These are phyloP conservation scores for Apis dorsata DNA, from an alignment of 1,140 invertebrate species.

Conservation along the genomic window DNA sequence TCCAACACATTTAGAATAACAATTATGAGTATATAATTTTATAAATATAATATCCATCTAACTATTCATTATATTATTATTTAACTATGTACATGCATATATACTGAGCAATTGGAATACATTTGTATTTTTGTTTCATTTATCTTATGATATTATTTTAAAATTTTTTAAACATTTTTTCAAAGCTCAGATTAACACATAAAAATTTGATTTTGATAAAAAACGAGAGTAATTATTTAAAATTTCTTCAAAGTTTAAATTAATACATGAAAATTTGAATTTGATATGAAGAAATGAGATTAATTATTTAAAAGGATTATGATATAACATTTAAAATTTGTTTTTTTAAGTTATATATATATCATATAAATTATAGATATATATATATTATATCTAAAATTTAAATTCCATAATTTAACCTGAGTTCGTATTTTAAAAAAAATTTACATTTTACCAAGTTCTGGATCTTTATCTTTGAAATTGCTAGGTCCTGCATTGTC, in stretches of 20 bases:
- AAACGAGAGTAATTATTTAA: no score
- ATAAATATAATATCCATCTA: slow-evolving; percentile 32
- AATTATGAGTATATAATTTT: slow-evolving; percentile 14
- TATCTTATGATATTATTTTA: no score
- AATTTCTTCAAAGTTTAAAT: neutral
- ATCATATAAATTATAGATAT: neutral
- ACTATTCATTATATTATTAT: neutral
- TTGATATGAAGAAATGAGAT: neutral
- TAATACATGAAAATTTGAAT: neutral
- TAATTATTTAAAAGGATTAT: neutral
- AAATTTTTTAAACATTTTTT: neutral
- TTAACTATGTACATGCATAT: slow-evolving; percentile 30
- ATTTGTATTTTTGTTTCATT: neutral
- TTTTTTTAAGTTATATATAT: neutral
- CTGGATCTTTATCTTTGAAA: slow-evolving; percentile 62
- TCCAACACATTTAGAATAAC: neutral
- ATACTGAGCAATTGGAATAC: slow-evolving; percentile 35
- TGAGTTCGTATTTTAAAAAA: neutral
- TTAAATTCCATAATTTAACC: neutral
- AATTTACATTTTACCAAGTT: slow-evolving; percentile 60
- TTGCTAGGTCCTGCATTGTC: slow-evolving; percentile 66
- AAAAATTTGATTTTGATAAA: neutral
- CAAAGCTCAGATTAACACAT: neutral
- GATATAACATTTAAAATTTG: neutral
- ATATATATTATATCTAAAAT: neutral